Evolutionary conservation across 1,140 invertebrate genomes (phyloP).

Genomic region (Coptotermes formosanus): DNA sequence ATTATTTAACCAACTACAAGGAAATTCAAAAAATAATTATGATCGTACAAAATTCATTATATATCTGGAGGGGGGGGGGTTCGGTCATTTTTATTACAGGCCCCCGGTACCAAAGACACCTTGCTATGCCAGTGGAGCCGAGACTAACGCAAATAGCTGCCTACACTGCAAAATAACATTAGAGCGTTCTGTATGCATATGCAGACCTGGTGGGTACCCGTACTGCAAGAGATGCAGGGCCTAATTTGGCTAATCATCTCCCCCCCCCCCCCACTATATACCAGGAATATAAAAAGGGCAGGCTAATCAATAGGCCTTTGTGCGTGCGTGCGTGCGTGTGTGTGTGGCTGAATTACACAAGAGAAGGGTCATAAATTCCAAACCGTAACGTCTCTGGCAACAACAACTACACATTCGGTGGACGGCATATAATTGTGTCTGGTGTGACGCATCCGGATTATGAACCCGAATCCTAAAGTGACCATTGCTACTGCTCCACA

Average conservation of each 20-base stretch:
- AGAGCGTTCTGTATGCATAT: not conserved
- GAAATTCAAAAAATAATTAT: too few relatives aligned
- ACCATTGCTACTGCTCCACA: too few relatives aligned
- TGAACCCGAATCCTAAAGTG: not conserved
- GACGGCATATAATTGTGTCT: not conserved
- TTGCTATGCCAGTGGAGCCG: too few relatives aligned
- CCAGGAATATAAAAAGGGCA: not conserved
- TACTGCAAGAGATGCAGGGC: not conserved
- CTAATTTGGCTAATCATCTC: not conserved
- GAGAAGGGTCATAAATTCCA: not conserved
- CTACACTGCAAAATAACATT: not conserved
- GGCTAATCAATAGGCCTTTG: not conserved
- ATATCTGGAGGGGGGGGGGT: too few relatives aligned
- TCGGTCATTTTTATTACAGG: too few relatives aligned
- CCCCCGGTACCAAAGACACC: too few relatives aligned
- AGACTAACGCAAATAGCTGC: too few relatives aligned
- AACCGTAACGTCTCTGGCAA: not conserved
- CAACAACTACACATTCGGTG: not conserved
- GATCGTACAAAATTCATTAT: too few relatives aligned
- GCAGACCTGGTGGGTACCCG: not conserved
- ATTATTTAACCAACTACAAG: too few relatives aligned
- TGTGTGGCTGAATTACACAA: not conserved
- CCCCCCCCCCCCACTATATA: not conserved
- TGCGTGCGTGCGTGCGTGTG: not conserved
- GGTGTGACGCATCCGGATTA: not conserved